A percentile compares a stretch with the other conserved stretches of the same genome.
These are phyloP conservation scores for Megalopta genalis DNA, from an alignment of 1,140 invertebrate genomes.

Conservation along the genomic window DNA sequence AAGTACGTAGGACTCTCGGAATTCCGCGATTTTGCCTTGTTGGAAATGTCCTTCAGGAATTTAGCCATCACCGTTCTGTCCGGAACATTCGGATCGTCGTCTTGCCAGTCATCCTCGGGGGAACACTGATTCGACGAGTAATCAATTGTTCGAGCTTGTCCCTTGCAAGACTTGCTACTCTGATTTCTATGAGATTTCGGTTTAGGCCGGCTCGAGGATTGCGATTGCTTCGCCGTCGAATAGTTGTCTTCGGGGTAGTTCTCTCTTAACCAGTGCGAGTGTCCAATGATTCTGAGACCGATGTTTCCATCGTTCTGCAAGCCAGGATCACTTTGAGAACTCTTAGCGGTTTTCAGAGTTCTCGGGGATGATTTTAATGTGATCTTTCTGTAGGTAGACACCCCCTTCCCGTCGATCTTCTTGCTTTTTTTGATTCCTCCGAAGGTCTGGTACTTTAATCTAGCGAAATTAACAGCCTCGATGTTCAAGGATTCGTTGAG, in stretches of 20 bases:
- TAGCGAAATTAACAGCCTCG: constrained; percentile 29
- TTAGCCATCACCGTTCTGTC: constrained; percentile 44
- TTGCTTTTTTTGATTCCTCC: constrained; percentile 64
- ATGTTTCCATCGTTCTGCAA: neutral
- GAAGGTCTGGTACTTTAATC: constrained; percentile 68
- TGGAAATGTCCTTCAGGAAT: constrained; percentile 41
- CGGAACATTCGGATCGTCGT: constrained; percentile 10
- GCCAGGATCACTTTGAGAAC: constrained; percentile 1
- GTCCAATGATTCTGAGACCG: neutral
- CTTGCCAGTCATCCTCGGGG: constrained; percentile 41
- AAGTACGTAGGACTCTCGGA: constrained; percentile 1
- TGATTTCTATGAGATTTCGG: neutral
- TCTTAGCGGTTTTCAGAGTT: constrained; percentile 5
- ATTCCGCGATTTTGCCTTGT: neutral
- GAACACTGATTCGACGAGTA: neutral
- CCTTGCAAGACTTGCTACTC: too few relatives aligned
- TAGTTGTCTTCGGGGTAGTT: neutral
- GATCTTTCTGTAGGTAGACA: constrained; percentile 36
- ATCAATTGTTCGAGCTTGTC: neutral
- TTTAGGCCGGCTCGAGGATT: neutral
- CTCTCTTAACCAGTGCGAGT: constrained; percentile 7
- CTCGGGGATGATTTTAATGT: constrained; percentile 37
- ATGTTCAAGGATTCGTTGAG: constrained; percentile 3
- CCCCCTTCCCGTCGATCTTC: constrained; percentile 27
- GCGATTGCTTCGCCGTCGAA: neutral